Evolutionary conservation across 2,888 invertebrate species (phyloP).

Genomic region (Sminthurinus aureus): DNA sequence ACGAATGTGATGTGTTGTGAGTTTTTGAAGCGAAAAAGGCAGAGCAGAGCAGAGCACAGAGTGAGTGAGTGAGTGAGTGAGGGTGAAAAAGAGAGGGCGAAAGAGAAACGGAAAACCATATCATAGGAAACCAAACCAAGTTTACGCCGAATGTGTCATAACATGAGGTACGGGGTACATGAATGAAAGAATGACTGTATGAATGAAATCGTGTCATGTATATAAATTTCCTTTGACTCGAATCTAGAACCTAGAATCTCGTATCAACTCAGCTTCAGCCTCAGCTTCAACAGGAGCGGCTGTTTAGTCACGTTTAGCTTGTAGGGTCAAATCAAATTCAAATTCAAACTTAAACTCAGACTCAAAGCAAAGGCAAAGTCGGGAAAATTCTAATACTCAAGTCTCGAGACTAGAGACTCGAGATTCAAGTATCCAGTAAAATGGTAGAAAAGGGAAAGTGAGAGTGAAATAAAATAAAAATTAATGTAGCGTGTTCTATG

Average conservation of each 20-base stretch:
- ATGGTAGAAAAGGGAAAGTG: neutral
- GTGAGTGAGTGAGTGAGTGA: too few relatives aligned
- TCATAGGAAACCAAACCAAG: neutral
- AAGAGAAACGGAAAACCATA: neutral
- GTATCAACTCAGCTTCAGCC: too few relatives aligned
- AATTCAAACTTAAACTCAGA: neutral
- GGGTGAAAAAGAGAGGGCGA: too few relatives aligned
- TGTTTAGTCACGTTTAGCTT: constrained; percentile 1
- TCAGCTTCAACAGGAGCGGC: neutral
- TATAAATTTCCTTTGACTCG: too few relatives aligned
- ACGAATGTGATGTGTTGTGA: too few relatives aligned
- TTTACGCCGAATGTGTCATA: neutral
- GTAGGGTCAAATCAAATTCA: neutral
- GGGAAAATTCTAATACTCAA: too few relatives aligned
- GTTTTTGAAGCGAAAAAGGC: too few relatives aligned
- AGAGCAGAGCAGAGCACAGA: too few relatives aligned
- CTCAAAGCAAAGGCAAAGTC: too few relatives aligned
- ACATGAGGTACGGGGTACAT: neutral
- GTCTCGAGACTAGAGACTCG: too few relatives aligned
- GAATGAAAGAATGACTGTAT: neutral
- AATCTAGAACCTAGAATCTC: too few relatives aligned
- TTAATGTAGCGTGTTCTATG: neutral
- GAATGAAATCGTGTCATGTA: neutral
- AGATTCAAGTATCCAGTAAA: too few relatives aligned
- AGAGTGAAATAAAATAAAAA: neutral